A percentile compares a stretch with the other conserved stretches of the same genome.
Evolutionary conservation across 2,113 vertebrate species (phyloP).

Genomic region (Odontesthes bonariensis): DNA sequence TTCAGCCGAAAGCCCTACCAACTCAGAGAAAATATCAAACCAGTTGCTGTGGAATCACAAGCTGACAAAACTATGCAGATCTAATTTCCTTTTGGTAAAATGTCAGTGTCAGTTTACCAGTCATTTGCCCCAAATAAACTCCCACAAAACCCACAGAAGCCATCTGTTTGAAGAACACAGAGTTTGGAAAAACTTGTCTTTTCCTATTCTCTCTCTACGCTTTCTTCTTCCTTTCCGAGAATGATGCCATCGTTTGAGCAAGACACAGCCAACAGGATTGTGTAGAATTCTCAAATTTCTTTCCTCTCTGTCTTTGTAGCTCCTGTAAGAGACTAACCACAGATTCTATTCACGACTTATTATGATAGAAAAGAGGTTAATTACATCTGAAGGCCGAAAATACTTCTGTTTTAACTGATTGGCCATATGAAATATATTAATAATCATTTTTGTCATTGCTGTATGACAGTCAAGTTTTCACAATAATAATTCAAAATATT

Average conservation of each 20-base stretch:
- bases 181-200: slow-evolving; percentile 14
- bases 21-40: slow-evolving; percentile 31
- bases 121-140: slow-evolving; percentile 7
- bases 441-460: slow-evolving; percentile 3
- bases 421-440: slow-evolving; percentile 1
- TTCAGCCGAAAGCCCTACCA: slow-evolving; percentile 26
- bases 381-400: neutral
- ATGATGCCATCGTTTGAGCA: neutral
- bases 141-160: slow-evolving; percentile 31
- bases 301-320: slow-evolving; percentile 12
- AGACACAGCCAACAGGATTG: neutral
- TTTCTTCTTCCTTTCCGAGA: too few relatives aligned
- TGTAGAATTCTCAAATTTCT: neutral
- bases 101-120: too few relatives aligned
- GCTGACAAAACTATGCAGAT: slow-evolving; percentile 33
- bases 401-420: neutral
- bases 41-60: slow-evolving; percentile 9
- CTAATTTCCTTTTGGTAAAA: slow-evolving; percentile 40
- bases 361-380: neutral
- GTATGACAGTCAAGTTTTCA: neutral
- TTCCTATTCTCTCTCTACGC: too few relatives aligned
- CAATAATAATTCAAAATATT: too few relatives aligned
- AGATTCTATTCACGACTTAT: neutral
- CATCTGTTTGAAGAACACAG: slow-evolving; percentile 30
- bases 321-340: slow-evolving; percentile 19